Evolutionary conservation across 2,888 invertebrate species (phyloP), one percentile per base, ranked within the genome.

Genomic region (Cremastinae sp.): DNA sequence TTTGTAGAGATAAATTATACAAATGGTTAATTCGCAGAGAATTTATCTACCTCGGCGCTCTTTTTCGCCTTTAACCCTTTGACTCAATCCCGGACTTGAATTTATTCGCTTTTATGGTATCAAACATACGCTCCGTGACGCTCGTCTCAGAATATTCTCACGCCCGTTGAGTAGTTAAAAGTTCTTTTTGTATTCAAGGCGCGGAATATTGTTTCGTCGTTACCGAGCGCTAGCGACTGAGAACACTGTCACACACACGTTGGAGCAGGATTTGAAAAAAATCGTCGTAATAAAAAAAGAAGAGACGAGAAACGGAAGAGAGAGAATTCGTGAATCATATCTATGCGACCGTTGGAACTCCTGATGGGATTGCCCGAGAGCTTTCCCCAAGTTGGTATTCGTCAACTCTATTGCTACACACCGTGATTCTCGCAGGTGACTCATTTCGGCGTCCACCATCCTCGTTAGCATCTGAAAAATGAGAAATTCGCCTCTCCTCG

Each of bases 401-500:
- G 28, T 5, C 28, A 28, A 5, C 43, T 55, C 18, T 66, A 39
- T 59, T 39, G 41, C 41, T 45, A 43, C 61, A 59, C 65, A 59
- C 59, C 59, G 51, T 56, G 43, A 28, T 43, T 20, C 61, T 5
- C 41, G 16, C 72, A 68, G 72, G 72, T 76, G 76, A 76, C 51
- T 76, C 76, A 76, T 66, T n/a, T 45, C 72, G 64, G 72, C 51
- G 45, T 72, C 56, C 35, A 37, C 56, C 45, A 39, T 12, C 7
- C 39, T 51, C 49, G 18, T 41, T 35, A 45, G 61, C 22, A 37
- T 53, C 14, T 47, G 35, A 41, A 16, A 22, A 61, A 28, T 59
- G 51, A n/a, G 10, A 61, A 70, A 61, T 61, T 28, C 41, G 61
- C 55, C 37, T 61, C 61, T 49, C 18, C 59, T 12, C 22, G 59